Evolutionary conservation across 2,797 vertebrate genomes (phyloP), one percentile per base, ranked within the genome.

Genomic region (Rhinogobio ventralis): DNA sequence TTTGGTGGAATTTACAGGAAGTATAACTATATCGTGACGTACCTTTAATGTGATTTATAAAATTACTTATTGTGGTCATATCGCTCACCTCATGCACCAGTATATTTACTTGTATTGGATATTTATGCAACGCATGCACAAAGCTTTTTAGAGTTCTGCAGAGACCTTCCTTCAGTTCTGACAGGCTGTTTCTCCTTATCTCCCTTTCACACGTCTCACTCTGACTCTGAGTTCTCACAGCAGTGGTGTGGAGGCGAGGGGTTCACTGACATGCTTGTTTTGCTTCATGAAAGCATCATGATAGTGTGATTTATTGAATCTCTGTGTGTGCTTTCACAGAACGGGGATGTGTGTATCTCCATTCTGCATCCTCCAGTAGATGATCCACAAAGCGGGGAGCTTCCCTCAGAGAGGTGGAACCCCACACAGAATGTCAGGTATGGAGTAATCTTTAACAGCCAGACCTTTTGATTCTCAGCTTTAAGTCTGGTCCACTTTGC

Each of bases 401-500:
- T 99, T 89, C 97, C 98, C 0, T 99, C 98, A 0, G 98, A 99
- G 92, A 95, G 98, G 89, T 99, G 98, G 98, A 99, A 99, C 89
- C 98, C 98, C 68, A 99, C 98, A 7, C 98, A 99, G 94, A 99
- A 99, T 1, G 97, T 99, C 95, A 95, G 98, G 98, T 99, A 87
- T 25, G 82, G n/a, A 62, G 90, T 20, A 9, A 57, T 11, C 79
- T 20, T n/a, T 36, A 36, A 25, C 42, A 53, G 5, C 17, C 33
- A 25, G 20, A n/a, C n/a, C 30, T n/a, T n/a, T 42, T 73, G 25
- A 51, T 73, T 49, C 19, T 30, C 46, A 10, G 0, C 25, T 11
- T 14, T 11, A 33, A 36, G 30, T n/a, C 30, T 42, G 23, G 7
- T 57, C 11, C 74, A 60, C 33, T 25, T 60, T 60, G 17, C 57